Conservation (phyloP, 2,888 invertebrate genomes). For the Hipparchia sbordonii region DNA sequence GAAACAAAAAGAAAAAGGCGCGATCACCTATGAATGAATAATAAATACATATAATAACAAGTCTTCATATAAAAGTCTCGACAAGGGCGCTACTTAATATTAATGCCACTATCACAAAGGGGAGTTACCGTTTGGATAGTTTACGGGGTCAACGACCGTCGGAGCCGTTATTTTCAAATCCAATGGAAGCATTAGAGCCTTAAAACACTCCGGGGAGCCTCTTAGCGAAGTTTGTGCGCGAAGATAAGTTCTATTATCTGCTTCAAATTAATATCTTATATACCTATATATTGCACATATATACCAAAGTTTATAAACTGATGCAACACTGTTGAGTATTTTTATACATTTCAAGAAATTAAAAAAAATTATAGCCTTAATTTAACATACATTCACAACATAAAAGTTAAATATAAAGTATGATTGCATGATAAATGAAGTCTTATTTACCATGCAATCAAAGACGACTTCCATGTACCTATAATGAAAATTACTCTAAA, state of each 20-base stretch:
- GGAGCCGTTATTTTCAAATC: slow-evolving; percentile 31
- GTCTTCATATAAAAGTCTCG: slow-evolving; percentile 2
- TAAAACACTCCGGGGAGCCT: slow-evolving; percentile 28
- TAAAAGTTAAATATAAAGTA: too few relatives aligned
- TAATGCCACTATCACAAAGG: not conserved
- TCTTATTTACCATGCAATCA: too few relatives aligned
- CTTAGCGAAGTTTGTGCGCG: slow-evolving; percentile 22
- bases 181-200: slow-evolving; percentile 23
- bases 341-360: too few relatives aligned
- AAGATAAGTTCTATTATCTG: slow-evolving; percentile 12
- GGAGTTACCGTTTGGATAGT: slow-evolving; percentile 1
- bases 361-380: too few relatives aligned
- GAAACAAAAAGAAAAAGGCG: not conserved
- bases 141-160: slow-evolving; percentile 16
- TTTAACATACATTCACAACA: too few relatives aligned
- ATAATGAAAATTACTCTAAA: too few relatives aligned
- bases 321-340: too few relatives aligned
- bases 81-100: not conserved
- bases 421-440: too few relatives aligned
- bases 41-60: not conserved
- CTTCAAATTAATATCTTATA: not conserved
- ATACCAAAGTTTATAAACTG: not conserved
- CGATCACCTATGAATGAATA: not conserved
- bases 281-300: not conserved
- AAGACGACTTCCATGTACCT: too few relatives aligned